phyloP scores from a whole-genome alignment of 2,113 vertebrate genomes.

The Ameiurus melas region DNA sequence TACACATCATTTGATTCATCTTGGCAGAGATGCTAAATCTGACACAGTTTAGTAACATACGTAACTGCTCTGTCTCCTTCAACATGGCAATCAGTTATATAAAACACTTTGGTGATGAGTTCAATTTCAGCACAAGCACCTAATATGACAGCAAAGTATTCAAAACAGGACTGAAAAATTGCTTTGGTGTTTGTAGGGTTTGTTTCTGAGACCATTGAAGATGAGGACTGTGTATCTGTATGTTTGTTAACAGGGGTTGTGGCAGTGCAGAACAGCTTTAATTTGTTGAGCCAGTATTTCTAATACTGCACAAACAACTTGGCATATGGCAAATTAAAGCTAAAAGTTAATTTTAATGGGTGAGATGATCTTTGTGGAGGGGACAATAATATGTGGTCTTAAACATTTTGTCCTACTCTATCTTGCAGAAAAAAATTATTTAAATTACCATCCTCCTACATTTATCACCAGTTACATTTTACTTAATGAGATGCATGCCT shows the following conservation, averaged over 20 bases:
- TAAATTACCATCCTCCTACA: neutral
- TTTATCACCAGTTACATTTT: neutral
- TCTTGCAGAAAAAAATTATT: neutral
- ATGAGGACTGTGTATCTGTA: neutral
- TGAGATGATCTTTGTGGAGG: neutral
- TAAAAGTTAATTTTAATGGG: neutral
- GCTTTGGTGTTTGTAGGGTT: conserved; percentile 1
- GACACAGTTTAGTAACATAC: conserved; percentile 6
- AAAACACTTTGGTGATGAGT: neutral
- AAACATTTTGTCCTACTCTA: neutral
- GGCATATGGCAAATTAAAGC: conserved; percentile 23
- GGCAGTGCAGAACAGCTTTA: conserved; percentile 45
- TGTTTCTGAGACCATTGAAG: neutral
- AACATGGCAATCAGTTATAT: neutral
- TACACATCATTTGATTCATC: conserved; percentile 22
- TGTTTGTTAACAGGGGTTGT: neutral
- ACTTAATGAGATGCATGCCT: neutral
- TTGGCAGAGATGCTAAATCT: conserved; percentile 18
- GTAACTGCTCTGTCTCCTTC: neutral
- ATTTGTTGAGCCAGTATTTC: conserved; percentile 59
- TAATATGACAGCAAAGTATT: neutral
- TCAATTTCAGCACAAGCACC: neutral
- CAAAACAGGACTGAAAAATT: neutral
- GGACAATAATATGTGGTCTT: neutral
- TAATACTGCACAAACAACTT: conserved; percentile 34